Base-by-base conservation (phyloP, 2,113 vertebrate genomes). In the Isichthys henryi region DNA sequence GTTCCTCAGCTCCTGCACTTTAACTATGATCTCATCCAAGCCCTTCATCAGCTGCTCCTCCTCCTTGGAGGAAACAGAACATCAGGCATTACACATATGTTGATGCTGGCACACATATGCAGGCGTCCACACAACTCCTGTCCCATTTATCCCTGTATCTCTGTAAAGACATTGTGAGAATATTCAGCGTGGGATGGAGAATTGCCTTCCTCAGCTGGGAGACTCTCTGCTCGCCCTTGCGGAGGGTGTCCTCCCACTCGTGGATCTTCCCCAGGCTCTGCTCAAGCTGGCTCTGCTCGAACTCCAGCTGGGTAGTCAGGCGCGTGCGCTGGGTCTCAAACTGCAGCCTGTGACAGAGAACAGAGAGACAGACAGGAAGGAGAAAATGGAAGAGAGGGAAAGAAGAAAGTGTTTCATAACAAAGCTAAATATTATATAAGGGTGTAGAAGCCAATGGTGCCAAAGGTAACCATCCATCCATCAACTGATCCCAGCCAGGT, bases 271-370 rank as follows among this genome's bases (percentile, higher is more conserved):
- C 95, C 23, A 13, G 89, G 87, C 92, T 92, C 93, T 99, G 96
- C 91, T 96, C 93, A 31, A 98, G 93, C 6, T 97, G 96, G 11
- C 89, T 94, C 87, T 91, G 95, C 87, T 95, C 96, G 66, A 97
- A 99, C 91, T 98, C 97, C 13, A 98, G 91, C 89, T 97, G 97
- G 90, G 94, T 2, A 2, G 92, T 96, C 77, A 99, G 94, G 3
- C 94, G 95, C 10, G 95, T 96, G 83, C 93, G 94, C 90, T 98
- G 98, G 91, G 93, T 97, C 93, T 98, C 97, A 96, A 98, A 99
- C 92, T 98, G 96, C 90, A 98, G 93, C 89, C 98, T 99, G 93
- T 50, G 17, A 87, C 6, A 83, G 3, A 62, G 3, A 13, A 88
- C n/a, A 19, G 62, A 88, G 23, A 39, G 66, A 17, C 58, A 31